Evolutionary conservation across 2,113 vertebrate genomes (phyloP), one percentile per base, ranked within the genome.

Genomic region (Sphyrna mokarran): DNA sequence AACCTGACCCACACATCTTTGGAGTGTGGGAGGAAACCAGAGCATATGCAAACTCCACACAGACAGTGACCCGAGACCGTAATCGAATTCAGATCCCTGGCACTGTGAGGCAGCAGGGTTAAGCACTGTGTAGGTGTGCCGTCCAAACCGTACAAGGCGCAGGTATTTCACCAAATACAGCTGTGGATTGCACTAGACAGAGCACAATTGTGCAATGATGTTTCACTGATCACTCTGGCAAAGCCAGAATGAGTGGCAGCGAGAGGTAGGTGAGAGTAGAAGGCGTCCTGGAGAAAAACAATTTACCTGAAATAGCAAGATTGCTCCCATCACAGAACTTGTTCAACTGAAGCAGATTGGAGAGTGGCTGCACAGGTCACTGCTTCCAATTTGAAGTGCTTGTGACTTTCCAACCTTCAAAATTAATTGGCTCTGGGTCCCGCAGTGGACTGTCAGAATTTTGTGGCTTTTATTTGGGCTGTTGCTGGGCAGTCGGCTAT

Each of bases 121-220:
- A 54, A 54, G 2, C 48, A 54, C 48, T 54, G 48, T 54, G 48
- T 54, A 2, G 48, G 2, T 54, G 3, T 3, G 48, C 48, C 48
- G 48, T 54, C 48, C 48, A 54, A 54, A 54, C 48, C 48, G 18
- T 93, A 37, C 4, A 93, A 93, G 66, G 18, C 1, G 13, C 20
- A 18, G 66, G 68, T 66, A 68, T 68, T 93, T 93, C 61, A 93
- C 1, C 6, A 54, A 10, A 37, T 66, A 0, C 61, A 37, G 89
- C 33, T 11, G 33, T 66, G 29, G 89, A 68, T 93, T 37, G 20
- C 61, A 93, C 33, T 58, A 58, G 54, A 29, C 3, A 90, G 54
- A 58, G 13, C 26, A 90, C 87, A 37, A 93, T 93, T 93, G n/a
- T 68, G 61, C 61, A 93, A 68, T 93, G 18, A 93, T 93, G 63